Conservation (phyloP, 2,888 invertebrate genomes). For the Tenodera sinensis region DNA sequence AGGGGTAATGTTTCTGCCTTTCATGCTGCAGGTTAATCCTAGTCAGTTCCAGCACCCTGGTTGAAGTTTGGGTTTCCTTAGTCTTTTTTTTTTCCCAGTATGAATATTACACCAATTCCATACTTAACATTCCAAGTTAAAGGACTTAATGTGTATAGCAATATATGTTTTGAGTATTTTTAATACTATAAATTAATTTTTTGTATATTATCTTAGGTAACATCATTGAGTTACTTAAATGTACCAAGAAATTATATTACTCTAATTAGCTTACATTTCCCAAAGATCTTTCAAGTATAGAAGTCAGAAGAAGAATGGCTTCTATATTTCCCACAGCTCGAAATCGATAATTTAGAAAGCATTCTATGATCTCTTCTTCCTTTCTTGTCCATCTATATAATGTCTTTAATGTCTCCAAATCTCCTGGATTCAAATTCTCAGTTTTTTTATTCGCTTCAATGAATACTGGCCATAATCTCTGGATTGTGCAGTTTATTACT, state of each 20-base stretch:
- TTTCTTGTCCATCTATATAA: conserved; percentile 22
- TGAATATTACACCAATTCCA: too few relatives aligned
- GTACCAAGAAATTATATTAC: background rate
- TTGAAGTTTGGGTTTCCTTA: too few relatives aligned
- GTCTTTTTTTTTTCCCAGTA: too few relatives aligned
- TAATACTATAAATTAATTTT: too few relatives aligned
- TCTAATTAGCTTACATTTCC: conserved; percentile 35
- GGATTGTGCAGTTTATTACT: conserved; percentile 4
- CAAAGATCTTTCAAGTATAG: conserved; percentile 38
- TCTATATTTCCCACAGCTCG: conserved; percentile 33
- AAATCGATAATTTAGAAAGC: background rate
- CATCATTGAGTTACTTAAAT: background rate
- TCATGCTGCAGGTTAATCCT: too few relatives aligned
- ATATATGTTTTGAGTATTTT: too few relatives aligned
- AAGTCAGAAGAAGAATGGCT: conserved; percentile 37
- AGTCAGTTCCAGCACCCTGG: too few relatives aligned
- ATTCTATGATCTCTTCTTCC: conserved; percentile 9
- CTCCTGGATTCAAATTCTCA: background rate
- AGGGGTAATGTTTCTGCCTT: too few relatives aligned
- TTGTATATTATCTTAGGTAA: too few relatives aligned
- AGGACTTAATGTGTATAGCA: too few relatives aligned
- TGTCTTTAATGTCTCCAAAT: background rate
- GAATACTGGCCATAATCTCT: conserved; percentile 19
- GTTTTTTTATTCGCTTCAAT: background rate
- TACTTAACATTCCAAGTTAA: too few relatives aligned